phyloP scores from a whole-genome alignment of 2,888 invertebrate species.

The Hedya salicella region DNA sequence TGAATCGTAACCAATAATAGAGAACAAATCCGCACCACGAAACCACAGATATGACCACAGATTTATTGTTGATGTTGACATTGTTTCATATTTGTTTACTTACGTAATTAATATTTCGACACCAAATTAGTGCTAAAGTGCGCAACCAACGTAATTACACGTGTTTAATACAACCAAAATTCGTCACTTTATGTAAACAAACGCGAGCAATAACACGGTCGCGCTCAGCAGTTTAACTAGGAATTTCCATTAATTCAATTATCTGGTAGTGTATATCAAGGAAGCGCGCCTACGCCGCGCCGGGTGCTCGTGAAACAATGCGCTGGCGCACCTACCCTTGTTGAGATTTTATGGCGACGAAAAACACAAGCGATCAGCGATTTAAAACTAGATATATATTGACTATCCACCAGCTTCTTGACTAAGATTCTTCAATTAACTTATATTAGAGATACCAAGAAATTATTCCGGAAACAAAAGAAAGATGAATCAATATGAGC shows the following conservation, averaged over 20 bases:
- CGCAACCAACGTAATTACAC: not conserved
- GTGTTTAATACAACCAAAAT: too few species aligned
- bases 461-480: too few species aligned
- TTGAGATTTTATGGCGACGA: slow-evolving; percentile 32
- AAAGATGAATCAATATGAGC: too few species aligned
- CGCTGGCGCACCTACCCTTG: slow-evolving; percentile 56
- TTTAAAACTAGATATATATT: not conserved
- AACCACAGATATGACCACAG: not conserved
- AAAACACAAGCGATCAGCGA: slow-evolving; percentile 42
- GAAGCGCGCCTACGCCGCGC: slow-evolving; percentile 53
- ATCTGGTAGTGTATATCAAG: slow-evolving; percentile 51
- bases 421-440: not conserved
- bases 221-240: slow-evolving; percentile 10
- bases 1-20: too few species aligned
- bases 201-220: not conserved
- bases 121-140: not conserved
- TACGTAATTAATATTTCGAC: slow-evolving; percentile 22
- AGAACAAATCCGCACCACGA: too few species aligned
- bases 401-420: not conserved
- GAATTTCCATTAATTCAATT: slow-evolving; percentile 42
- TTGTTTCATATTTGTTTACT: slow-evolving; percentile 10
- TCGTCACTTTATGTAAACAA: too few species aligned
- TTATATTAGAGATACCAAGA: too few species aligned
- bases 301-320: slow-evolving; percentile 62
- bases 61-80: slow-evolving; percentile 32